These are phyloP conservation scores for Apis dorsata DNA, from an alignment of 1,140 invertebrate species.

Conservation along the genomic window DNA sequence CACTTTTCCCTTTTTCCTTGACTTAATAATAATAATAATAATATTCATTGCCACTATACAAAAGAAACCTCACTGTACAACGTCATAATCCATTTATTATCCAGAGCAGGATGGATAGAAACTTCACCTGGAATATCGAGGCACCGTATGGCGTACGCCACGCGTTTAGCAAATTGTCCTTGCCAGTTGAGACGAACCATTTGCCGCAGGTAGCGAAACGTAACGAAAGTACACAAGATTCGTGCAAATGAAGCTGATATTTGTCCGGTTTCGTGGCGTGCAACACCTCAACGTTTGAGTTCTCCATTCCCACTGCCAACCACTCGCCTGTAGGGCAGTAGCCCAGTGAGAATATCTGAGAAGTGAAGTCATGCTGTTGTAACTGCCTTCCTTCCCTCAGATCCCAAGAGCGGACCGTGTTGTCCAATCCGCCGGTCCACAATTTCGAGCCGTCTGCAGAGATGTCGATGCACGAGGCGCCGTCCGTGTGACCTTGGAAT, in stretches of 20 bases:
- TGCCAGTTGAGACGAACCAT: constrained; percentile 99
- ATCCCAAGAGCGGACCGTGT: constrained; percentile 98
- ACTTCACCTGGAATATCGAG: constrained; percentile 96
- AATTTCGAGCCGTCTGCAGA: constrained; percentile 96
- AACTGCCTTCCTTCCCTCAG: constrained; percentile 95
- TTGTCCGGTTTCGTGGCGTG: constrained; percentile 97
- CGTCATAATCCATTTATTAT: not conserved
- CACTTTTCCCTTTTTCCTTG: too few relatives aligned
- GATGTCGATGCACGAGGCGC: constrained; percentile 98
- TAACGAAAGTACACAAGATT: constrained; percentile 98
- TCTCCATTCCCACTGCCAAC: constrained; percentile 99
- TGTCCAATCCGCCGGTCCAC: constrained; percentile 98
- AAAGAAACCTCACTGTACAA: too few relatives aligned
- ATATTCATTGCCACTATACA: too few relatives aligned
- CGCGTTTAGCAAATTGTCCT: constrained; percentile 98
- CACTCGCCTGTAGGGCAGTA: constrained; percentile 99
- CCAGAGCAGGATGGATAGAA: too few relatives aligned
- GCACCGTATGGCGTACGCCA: constrained; percentile 99
- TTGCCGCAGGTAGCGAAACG: constrained; percentile 98
- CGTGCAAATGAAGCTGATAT: constrained; percentile 98
- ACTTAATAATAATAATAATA: too few relatives aligned
- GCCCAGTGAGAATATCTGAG: constrained; percentile 97
- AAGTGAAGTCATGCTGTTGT: constrained; percentile 98
- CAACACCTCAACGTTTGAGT: constrained; percentile 98
- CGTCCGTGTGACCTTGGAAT: constrained; percentile 98